Conservation (phyloP, 1,140 invertebrate genomes). For the Ridgeia piscesae region DNA sequence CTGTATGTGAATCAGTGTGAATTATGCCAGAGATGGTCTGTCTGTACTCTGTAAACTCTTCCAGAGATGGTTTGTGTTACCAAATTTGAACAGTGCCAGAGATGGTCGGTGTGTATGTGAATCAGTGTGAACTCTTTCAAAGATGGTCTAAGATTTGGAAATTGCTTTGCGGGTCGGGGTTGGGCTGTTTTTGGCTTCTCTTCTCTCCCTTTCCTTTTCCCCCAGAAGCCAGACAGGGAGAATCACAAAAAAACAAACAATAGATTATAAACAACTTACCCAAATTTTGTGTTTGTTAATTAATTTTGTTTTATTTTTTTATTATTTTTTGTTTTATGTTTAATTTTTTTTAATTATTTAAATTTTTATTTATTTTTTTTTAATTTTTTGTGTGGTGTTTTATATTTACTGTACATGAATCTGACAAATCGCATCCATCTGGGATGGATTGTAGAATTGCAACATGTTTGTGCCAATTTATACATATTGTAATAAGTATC, state of each 20-base stretch:
- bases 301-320: too few species aligned
- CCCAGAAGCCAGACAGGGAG: background rate
- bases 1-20: background rate
- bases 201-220: conserved; percentile 77
- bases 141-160: background rate
- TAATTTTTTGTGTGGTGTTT: too few species aligned
- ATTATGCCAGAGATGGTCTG: background rate
- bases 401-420: background rate
- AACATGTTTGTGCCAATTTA: background rate
- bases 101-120: background rate
- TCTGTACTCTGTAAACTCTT: background rate
- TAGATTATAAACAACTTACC: background rate
- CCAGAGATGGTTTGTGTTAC: background rate
- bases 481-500: background rate
- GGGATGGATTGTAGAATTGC: background rate
- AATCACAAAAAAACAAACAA: background rate
- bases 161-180: conserved; percentile 49
- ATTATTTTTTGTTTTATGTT: too few species aligned
- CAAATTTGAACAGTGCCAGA: background rate
- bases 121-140: background rate
- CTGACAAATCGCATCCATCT: background rate
- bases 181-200: conserved; percentile 94
- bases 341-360: too few species aligned
- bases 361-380: too few species aligned
- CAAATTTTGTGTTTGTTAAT: too few species aligned